phyloP scores from a whole-genome alignment of 2,888 invertebrate genomes.

The Andrena marginata region DNA sequence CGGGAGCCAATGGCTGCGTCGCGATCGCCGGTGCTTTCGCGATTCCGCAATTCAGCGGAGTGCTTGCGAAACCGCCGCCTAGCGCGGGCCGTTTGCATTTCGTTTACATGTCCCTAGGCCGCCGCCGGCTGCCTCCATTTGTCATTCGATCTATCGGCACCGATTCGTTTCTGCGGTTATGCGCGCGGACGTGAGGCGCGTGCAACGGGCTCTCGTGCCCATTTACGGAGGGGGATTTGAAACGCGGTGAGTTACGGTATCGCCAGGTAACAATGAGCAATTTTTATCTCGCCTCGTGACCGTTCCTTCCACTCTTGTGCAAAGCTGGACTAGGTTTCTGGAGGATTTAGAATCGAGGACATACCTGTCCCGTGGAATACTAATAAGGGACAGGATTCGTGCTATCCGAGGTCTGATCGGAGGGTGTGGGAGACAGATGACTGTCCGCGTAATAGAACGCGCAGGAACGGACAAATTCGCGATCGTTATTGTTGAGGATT shows the following conservation, averaged over 20 bases:
- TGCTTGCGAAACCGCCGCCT: constrained; percentile 38
- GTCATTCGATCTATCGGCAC: constrained; percentile 35
- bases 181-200: constrained; percentile 33
- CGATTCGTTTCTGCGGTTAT: constrained; percentile 6
- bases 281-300: constrained; percentile 24
- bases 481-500: neutral
- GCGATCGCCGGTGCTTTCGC: constrained; percentile 36
- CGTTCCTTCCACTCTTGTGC: too few species aligned
- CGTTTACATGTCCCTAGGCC: constrained; percentile 36
- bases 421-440: too few species aligned
- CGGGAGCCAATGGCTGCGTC: constrained; percentile 18
- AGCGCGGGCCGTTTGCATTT: constrained; percentile 44
- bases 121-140: neutral
- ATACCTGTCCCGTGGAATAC: too few species aligned
- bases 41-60: constrained; percentile 33
- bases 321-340: too few species aligned
- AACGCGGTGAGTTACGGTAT: constrained; percentile 16
- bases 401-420: too few species aligned
- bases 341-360: too few species aligned
- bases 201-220: constrained; percentile 17
- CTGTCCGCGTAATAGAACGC: too few species aligned
- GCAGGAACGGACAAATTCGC: neutral
- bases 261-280: constrained; percentile 27
- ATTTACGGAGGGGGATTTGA: constrained; percentile 41
- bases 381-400: too few species aligned